Conservation (phyloP, 2,888 invertebrate genomes). For the Calliopum simillimum region DNA sequence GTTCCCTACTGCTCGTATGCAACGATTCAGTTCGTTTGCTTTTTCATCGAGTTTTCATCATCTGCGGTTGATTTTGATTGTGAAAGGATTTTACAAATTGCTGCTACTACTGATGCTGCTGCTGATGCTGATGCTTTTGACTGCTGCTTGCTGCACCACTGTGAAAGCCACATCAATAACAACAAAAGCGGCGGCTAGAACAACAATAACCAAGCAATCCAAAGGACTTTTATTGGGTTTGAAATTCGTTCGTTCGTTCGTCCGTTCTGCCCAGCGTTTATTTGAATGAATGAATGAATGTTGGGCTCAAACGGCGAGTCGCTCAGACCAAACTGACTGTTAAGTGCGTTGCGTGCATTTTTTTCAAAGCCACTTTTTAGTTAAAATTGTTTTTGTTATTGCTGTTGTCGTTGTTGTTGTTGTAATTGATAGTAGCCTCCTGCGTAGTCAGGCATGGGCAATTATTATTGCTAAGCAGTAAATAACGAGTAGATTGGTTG, state of each 20-base stretch:
- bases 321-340: too few relatives aligned
- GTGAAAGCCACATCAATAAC: conserved; percentile 7
- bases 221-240: conserved; percentile 16
- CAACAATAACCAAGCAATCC: conserved; percentile 8
- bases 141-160: not conserved
- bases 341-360: too few relatives aligned
- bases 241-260: not conserved
- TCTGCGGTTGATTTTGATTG: conserved; percentile 65
- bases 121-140: conserved; percentile 1
- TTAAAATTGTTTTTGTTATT: conserved; percentile 4
- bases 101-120: conserved; percentile 44
- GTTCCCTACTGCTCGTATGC: not conserved
- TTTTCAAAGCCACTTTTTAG: too few relatives aligned
- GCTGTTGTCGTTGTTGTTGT: not conserved
- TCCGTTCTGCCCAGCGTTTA: too few relatives aligned
- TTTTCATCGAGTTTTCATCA: conserved; percentile 56
- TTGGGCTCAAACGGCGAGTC: too few relatives aligned
- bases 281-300: too few relatives aligned
- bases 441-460: not conserved
- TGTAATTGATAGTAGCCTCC: not conserved
- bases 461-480: conserved; percentile 22
- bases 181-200: not conserved
- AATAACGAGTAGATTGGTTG: not conserved
- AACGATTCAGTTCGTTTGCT: conserved; percentile 26
- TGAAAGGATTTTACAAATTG: conserved; percentile 64